Base-by-base conservation (phyloP, 2,888 invertebrate genomes). In the Cremastinae sp. region DNA sequence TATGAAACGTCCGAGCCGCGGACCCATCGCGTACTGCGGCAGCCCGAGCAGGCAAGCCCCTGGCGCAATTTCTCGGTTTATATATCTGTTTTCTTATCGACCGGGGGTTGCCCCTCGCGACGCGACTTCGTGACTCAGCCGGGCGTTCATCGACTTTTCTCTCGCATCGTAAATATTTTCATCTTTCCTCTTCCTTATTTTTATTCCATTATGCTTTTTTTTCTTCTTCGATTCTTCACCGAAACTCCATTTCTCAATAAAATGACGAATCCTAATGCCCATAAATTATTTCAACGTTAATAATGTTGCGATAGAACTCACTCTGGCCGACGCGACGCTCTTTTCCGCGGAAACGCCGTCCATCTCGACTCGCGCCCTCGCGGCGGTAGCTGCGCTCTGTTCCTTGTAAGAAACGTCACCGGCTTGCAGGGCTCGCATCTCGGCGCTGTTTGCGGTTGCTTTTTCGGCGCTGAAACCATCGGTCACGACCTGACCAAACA, bases 341-440 rank as follows among this genome's bases (percentile, higher is more conserved):
- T 96, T 95, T 90, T 97, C 96, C 0, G 96, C 95, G 20, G 95
- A 95, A 76, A 96, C 92, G 51, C 96, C 96, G 86, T 96, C 96
- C 76, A 96, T 92, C 90, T 96, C 96, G 78, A 96, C 90, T 80
- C 95, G 92, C 79, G 96, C 94, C 81, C 94, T 93, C 79, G 94
- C 93, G 12, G 96, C 95, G 28, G 95, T 94, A 45, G 95, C 94
- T 47, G 95, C 94, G 84, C 93, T 94, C 80, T 94, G 94, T 90
- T 96, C 95, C 84, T 95, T 94, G 89, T 95, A 96, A 75, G 95
- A 95, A 82, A 96, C 90, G 85, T 96, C 96, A 41, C 96, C 96
- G 22, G 96, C 92, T 87, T 96, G 95, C 76, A 97, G 89, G 69
- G 95, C 92, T 88, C 94, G 94, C 91, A 93, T 92, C 89, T 94